These are phyloP conservation scores for Erebia epiphron DNA, from an alignment of 2,888 invertebrate species.

Conservation along the genomic window DNA sequence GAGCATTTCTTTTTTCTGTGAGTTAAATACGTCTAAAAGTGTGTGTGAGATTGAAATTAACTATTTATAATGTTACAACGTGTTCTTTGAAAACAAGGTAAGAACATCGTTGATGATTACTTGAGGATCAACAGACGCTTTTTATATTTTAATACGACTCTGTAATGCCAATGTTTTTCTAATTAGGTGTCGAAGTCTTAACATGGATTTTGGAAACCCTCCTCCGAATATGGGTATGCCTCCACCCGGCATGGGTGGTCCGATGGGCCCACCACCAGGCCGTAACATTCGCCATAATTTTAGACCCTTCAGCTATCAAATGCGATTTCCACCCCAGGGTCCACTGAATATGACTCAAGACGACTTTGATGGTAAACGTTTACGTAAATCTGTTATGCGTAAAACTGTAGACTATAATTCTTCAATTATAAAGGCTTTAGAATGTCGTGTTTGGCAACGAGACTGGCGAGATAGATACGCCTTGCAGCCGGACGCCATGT, in stretches of 20 bases:
- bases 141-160: conserved; percentile 15
- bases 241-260: conserved; percentile 66
- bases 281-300: conserved; percentile 77
- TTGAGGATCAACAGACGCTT: conserved; percentile 18
- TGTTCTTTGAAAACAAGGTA: conserved; percentile 64
- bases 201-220: conserved; percentile 79
- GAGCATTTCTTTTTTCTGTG: conserved; percentile 29
- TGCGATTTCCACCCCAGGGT: conserved; percentile 79
- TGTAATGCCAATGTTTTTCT: conserved; percentile 67
- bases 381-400: conserved; percentile 97
- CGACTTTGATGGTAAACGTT: conserved; percentile 97
- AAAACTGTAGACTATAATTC: conserved; percentile 99
- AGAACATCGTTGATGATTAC: conserved; percentile 45
- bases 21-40: conserved; percentile 19
- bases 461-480: conserved; percentile 94
- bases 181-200: conserved; percentile 76
- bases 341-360: conserved; percentile 90
- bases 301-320: conserved; percentile 78
- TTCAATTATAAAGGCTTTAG: conserved; percentile 94
- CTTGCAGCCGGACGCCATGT: conserved; percentile 97
- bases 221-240: conserved; percentile 75
- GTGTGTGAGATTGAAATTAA: conserved; percentile 48
- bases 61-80: conserved; percentile 68
- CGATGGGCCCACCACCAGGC: conserved; percentile 63
- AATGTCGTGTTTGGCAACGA: conserved; percentile 97